Evolutionary conservation across 2,113 vertebrate species (phyloP), one percentile per base, ranked within the genome.

Genomic region (Passer montanus): DNA sequence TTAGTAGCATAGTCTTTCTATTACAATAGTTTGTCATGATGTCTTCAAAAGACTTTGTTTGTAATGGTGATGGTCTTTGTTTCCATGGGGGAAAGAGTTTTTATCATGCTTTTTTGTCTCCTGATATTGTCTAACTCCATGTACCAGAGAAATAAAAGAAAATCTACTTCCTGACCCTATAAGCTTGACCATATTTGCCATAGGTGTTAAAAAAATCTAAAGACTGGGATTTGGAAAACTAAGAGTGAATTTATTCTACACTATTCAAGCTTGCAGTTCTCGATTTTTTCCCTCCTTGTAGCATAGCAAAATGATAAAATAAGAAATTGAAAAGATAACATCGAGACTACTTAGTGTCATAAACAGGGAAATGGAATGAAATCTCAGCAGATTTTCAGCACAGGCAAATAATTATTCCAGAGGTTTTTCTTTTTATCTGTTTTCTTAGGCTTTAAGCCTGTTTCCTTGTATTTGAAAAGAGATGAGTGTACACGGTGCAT

Each of bases 281-380:
- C 84, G 58, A 52, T 90, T 79, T 83, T 76, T 44, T 94, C 22
- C 73, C 12, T 87, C 17, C 37, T 93, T 74, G 69, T 72, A 39
- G n/a, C 56, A 59, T 33, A 82, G 52, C 33, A 84, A 66, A 95
- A 43, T 0, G n/a, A 91, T 84, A 92, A 84, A 83, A 50, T 84
- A 91, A 93, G 87, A 95, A 96, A 95, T 91, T 87, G 92, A 89
- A 91, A 95, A 93, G 64, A 84, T 89, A 91, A 59, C 73, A 84
- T 89, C 23, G 0, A 41, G 55, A 84, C 85, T 82, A 72, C 74
- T 70, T 87, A 50, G 73, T 81, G 89, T 89, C 91, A 89, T 94
- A 86, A 91, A 89, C 50, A 77, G 80, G 80, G 55, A 74, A 95
- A 86, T 69, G 44, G 68, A 86, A 86, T 58, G 41, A 86, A 84